phyloP scores from a whole-genome alignment of 2,113 vertebrate species.

The Tupaia chinensis region DNA sequence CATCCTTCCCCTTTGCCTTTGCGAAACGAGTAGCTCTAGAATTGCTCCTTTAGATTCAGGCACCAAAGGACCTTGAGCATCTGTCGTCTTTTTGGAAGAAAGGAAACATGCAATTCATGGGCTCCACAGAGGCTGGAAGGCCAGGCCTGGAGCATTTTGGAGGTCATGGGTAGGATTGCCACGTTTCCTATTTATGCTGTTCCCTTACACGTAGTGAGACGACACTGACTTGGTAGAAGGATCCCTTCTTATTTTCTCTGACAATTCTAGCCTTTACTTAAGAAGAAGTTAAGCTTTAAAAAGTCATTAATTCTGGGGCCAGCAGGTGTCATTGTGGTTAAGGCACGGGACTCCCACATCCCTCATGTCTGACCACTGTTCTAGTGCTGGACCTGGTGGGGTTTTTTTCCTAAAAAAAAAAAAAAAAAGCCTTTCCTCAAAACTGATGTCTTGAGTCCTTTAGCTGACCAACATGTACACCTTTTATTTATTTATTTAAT shows the following conservation, averaged over 20 bases:
- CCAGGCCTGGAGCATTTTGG: not conserved
- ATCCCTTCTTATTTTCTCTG: not conserved
- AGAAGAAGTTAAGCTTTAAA: not conserved
- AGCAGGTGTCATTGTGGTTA: too few species aligned
- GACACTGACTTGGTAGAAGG: not conserved
- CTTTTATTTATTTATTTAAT: not conserved
- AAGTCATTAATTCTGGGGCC: too few species aligned
- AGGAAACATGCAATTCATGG: accelerated
- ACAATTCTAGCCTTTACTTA: not conserved
- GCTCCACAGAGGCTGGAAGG: not conserved
- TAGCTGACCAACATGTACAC: too few species aligned
- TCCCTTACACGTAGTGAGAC: not conserved
- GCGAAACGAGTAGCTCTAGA: not conserved
- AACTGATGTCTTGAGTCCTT: not conserved
- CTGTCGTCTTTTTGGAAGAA: not conserved
- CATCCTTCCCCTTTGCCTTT: not conserved
- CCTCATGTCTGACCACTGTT: too few species aligned
- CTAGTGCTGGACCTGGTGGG: too few species aligned
- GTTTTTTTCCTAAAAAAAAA: too few species aligned
- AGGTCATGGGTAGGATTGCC: not conserved
- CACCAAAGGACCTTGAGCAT: not conserved
- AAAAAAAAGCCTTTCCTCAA: not conserved
- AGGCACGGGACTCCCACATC: too few species aligned
- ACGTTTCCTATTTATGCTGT: accelerated
- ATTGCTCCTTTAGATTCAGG: not conserved